Evolutionary conservation across 2,888 invertebrate genomes (phyloP).

Genomic region (Drosophila tripunctata): DNA sequence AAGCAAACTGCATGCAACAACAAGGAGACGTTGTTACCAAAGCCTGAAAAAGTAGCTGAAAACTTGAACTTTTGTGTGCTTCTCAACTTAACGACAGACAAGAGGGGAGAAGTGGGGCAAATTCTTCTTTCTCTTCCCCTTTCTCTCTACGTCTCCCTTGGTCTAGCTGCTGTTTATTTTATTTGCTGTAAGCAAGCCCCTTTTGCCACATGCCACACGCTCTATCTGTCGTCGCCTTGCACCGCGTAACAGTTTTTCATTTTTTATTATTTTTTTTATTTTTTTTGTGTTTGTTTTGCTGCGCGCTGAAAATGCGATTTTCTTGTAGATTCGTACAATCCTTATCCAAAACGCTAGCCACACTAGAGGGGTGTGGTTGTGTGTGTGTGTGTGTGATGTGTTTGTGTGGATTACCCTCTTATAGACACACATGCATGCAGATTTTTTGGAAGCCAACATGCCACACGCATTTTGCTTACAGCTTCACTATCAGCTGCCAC

Average conservation of each 20-base stretch:
- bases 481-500: constrained; percentile 35
- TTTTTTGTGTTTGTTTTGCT: constrained; percentile 28
- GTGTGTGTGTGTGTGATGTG: neutral
- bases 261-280: constrained; percentile 18
- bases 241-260: constrained; percentile 46
- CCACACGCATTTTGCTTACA: constrained; percentile 56
- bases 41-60: constrained; percentile 50
- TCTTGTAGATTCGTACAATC: constrained; percentile 57
- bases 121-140: neutral
- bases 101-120: neutral
- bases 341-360: constrained; percentile 3
- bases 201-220: constrained; percentile 5
- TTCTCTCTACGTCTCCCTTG: constrained; percentile 23
- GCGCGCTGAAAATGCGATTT: constrained; percentile 73
- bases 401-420: constrained; percentile 3
- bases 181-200: constrained; percentile 55
- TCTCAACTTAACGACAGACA: constrained; percentile 63
- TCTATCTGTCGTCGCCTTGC: constrained; percentile 63
- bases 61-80: constrained; percentile 74
- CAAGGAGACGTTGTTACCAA: constrained; percentile 9
- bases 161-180: constrained; percentile 63
- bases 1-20: constrained; percentile 4
- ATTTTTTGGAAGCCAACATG: constrained; percentile 51
- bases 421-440: constrained; percentile 51
- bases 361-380: too few species aligned